Base-by-base conservation (phyloP, 2,113 vertebrate genomes). In the Cygnus buccinator region DNA sequence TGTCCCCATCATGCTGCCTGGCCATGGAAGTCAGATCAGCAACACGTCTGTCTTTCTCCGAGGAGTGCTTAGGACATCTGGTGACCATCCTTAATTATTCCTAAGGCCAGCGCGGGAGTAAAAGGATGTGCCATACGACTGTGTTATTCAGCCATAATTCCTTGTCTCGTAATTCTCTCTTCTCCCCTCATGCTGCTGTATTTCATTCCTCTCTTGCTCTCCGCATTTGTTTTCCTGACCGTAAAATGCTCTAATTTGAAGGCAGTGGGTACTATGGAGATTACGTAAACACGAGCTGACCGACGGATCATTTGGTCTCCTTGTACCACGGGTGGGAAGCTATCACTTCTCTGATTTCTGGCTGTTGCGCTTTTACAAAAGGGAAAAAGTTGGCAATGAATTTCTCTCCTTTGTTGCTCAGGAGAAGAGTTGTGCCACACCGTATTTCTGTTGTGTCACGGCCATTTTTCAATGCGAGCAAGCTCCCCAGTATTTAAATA, bases 391-490 rank as follows among this genome's bases (percentile, higher is more conserved):
- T 94, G 74, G 55, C 82, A 46, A 22, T 90, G 70, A 94, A 63
- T 96, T 87, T 87, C 33, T 39, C 41, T 26, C 33, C 63, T 73
- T 62, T 94, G 71, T 85, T 76, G 70, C 61, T 84, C 33, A 31
- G 58, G 62, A 77, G 57, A n/a, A 75, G 73, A 54, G 44, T 59
- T 92, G 92, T 76, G 41, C 74, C 31, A 41, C 3, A 16, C 31
- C 46, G 26, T 90, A 66, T 92, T 94, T 96, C 73, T 89, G 70
- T 78, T 50, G 66, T 91, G 92, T 87, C 81, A 37, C 2, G 37
- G 13, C 28, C 65, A 67, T 96, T 94, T 94, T 94, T 95, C 92
- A 93, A 12, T 26, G 73, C 5, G 2, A 84, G 59, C 59, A 39
- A 93, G 74, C 0, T 4, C 59, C 72, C 50, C 29, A 25, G 21